A percentile compares a stretch with the other conserved stretches of the same genome.
phyloP scores from a whole-genome alignment of 2,113 vertebrate genomes.

The Oenanthe oenanthe region DNA sequence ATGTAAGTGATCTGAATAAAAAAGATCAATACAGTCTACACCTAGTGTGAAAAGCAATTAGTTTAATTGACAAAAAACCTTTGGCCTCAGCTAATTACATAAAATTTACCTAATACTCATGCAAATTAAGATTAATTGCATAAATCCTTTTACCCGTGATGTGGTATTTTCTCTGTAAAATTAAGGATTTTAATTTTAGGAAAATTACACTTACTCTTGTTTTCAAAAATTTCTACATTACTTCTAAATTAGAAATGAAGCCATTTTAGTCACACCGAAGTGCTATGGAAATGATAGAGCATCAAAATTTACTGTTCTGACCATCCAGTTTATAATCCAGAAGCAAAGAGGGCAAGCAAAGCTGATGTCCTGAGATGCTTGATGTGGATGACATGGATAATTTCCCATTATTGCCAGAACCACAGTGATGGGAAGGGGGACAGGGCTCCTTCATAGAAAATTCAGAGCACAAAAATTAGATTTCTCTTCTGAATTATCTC shows the following conservation, averaged over 20 bases:
- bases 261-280: background rate
- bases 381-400: background rate
- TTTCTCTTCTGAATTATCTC: background rate
- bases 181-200: background rate
- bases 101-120: constrained; percentile 73
- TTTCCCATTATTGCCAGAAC: background rate
- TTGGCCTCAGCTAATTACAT: constrained; percentile 73
- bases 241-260: background rate
- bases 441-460: background rate
- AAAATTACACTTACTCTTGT: background rate
- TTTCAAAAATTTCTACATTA: background rate
- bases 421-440: background rate
- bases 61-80: constrained; percentile 74
- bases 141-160: constrained; percentile 65
- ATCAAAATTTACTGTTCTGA: background rate
- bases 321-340: background rate
- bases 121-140: constrained; percentile 65
- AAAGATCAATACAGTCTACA: constrained; percentile 78
- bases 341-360: background rate
- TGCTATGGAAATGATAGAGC: background rate
- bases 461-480: background rate
- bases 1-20: constrained; percentile 74
- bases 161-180: background rate
- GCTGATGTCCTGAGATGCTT: background rate
- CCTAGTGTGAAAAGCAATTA: constrained; percentile 76